Percentiles rank a stretch among this genome's conserved stretches.
Evolutionary conservation across 2,113 vertebrate genomes (phyloP).

Genomic region (Ochotona princeps): DNA sequence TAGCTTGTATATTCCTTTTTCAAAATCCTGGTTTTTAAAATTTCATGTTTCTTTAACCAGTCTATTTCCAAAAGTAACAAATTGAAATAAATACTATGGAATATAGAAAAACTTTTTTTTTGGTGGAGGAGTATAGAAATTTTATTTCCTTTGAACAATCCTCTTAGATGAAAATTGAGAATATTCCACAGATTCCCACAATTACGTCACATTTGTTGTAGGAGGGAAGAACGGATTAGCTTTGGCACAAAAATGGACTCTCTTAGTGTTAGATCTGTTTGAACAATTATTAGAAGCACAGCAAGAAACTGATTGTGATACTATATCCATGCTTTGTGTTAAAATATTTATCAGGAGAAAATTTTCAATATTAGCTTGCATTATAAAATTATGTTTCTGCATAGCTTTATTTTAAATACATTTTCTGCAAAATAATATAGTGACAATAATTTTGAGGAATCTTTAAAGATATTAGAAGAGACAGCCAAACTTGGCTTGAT

Average conservation of each 20-base stretch:
- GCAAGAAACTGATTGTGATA: neutral
- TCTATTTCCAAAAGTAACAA: neutral
- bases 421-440: conserved; percentile 51
- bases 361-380: conserved; percentile 23
- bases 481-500: conserved; percentile 66
- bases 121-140: too few relatives aligned
- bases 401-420: conserved; percentile 24
- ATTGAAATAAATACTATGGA: neutral
- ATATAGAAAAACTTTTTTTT: neutral
- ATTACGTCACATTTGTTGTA: conserved; percentile 40
- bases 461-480: conserved; percentile 48
- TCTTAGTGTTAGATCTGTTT: neutral
- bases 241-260: conserved; percentile 58
- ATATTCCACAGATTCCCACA: conserved; percentile 49
- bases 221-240: conserved; percentile 14
- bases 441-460: conserved; percentile 70
- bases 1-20: conserved; percentile 19
- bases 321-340: conserved; percentile 47
- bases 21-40: neutral
- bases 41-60: neutral
- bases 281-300: conserved; percentile 46
- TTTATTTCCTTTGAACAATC: neutral
- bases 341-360: conserved; percentile 36
- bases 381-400: conserved; percentile 33
- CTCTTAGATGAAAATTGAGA: neutral